Percentiles rank a stretch among this genome's conserved stretches.
Conservation (phyloP, 2,888 invertebrate species). For the Stenolophus ochropezus region DNA sequence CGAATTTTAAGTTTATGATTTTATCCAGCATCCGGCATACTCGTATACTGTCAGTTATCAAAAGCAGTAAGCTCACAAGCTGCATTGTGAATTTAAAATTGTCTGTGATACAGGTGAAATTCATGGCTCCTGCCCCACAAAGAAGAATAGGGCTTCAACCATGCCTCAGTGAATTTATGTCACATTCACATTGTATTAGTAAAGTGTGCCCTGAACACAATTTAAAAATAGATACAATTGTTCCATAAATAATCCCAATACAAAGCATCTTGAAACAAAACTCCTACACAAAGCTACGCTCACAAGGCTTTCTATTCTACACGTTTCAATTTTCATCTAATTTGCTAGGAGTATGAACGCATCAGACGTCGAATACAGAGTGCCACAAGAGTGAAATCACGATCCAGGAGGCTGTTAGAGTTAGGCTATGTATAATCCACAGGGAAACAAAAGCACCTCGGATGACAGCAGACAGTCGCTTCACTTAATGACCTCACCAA, state of each 20-base stretch:
- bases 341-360: slow-evolving; percentile 9
- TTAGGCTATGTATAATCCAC: slow-evolving; percentile 5
- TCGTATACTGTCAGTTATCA: too few species aligned
- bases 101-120: not conserved
- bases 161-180: not conserved
- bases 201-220: not conserved
- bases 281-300: not conserved
- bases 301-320: not conserved
- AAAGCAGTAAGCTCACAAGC: too few species aligned
- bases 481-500: slow-evolving; percentile 11
- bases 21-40: too few species aligned
- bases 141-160: not conserved
- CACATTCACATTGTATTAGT: not conserved
- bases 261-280: slow-evolving; percentile 10
- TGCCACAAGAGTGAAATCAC: not conserved
- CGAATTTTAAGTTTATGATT: too few species aligned
- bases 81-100: not conserved
- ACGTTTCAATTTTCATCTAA: slow-evolving; percentile 22
- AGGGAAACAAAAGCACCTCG: slow-evolving; percentile 16
- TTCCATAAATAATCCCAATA: not conserved
- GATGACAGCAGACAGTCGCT: slow-evolving; percentile 21
- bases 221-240: not conserved
- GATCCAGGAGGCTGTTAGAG: not conserved
- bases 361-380: slow-evolving; percentile 10
- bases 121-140: not conserved